Evolutionary conservation across 23 tunicate species (phyloP).

Genomic region (Clavelina lepadiformis): DNA sequence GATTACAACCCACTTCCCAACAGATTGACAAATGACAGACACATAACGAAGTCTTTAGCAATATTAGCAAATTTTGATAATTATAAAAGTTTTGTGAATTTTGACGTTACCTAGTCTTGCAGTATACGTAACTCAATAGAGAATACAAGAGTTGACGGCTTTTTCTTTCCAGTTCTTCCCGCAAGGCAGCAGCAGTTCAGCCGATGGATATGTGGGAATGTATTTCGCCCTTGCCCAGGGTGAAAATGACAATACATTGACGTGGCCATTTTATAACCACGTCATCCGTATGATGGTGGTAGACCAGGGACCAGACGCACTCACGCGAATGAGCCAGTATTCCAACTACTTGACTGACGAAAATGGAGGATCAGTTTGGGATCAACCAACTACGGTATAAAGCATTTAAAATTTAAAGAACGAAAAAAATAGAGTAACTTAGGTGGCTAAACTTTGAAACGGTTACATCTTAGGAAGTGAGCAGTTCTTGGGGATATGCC

Average conservation of each 20-base stretch:
- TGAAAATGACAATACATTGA: conserved; percentile 56
- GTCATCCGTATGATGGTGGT: conserved; percentile 56
- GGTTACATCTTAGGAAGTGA: conserved; percentile 10
- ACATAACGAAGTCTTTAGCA: no score
- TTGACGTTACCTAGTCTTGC: no score
- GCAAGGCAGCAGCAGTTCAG: conserved; percentile 35
- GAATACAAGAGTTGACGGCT: no score
- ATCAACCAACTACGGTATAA: conserved; percentile 60
- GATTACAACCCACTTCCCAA: no score
- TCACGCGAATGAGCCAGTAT: conserved; percentile 44
- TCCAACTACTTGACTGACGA: conserved; percentile 36
- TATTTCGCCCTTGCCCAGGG: conserved; percentile 62
- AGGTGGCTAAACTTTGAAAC: not conserved
- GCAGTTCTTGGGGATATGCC: conserved; percentile 44
- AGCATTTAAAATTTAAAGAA: conserved; percentile 1
- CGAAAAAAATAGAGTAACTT: not conserved
- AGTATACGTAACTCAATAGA: no score
- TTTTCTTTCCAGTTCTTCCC: conserved; percentile 58
- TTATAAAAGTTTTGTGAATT: no score
- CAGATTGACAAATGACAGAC: no score
- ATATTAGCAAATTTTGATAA: no score
- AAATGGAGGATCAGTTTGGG: conserved; percentile 43
- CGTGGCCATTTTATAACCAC: conserved; percentile 79
- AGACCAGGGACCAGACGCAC: conserved; percentile 56
- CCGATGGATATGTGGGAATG: conserved; percentile 68